Conservation (phyloP, 2,888 invertebrate species). For the Galeopsomyia nigrocyanea region DNA sequence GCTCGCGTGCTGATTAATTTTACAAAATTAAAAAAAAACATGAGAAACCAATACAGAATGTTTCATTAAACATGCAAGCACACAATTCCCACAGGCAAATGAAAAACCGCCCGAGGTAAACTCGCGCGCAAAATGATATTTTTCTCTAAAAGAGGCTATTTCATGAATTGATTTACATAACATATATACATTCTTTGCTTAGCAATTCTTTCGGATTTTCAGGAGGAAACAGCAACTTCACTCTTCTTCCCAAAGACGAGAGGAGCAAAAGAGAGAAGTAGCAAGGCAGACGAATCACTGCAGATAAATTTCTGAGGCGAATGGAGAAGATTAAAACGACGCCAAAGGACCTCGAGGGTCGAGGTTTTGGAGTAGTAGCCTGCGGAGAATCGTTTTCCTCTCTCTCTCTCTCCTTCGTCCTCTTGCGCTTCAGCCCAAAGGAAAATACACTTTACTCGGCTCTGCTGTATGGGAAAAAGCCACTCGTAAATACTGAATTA, state of each 20-base stretch:
- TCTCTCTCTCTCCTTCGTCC: background rate
- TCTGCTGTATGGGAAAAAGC: background rate
- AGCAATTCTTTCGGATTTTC: background rate
- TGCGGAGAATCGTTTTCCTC: constrained; percentile 2
- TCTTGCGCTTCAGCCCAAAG: background rate
- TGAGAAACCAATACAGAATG: no score
- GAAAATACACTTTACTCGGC: constrained; percentile 21
- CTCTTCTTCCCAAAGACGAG: constrained; percentile 7
- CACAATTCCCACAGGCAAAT: no score
- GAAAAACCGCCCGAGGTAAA: no score
- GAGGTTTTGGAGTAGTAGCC: background rate
- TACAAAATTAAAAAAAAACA: no score
- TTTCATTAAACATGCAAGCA: no score
- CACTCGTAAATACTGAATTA: constrained; percentile 20
- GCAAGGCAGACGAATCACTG: constrained; percentile 30
- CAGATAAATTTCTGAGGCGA: constrained; percentile 38
- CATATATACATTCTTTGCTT: background rate
- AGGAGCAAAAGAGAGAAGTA: background rate
- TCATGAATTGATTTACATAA: background rate
- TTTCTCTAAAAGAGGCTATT: no score
- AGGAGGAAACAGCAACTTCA: background rate
- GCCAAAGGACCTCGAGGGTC: constrained; percentile 39
- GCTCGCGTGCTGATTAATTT: no score
- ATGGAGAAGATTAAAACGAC: constrained; percentile 49
- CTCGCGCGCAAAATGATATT: no score